Evolutionary conservation across 2,113 vertebrate species (phyloP), one percentile per base, ranked within the genome.

Genomic region (Chunga burmeisteri): DNA sequence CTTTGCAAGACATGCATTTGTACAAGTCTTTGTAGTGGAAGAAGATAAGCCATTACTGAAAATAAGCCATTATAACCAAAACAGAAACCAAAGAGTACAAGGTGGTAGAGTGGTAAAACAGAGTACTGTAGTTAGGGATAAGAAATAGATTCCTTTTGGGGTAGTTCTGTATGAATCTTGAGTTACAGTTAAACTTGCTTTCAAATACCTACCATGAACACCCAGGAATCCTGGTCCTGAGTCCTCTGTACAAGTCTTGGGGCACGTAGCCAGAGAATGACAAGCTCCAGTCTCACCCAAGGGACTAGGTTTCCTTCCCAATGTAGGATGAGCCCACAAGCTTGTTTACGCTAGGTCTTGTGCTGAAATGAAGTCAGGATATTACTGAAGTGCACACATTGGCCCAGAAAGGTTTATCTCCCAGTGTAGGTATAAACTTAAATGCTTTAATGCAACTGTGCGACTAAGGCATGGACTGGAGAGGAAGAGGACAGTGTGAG

Each of bases 251-350:
- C 20, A 19, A 52, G 13, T 63, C 38, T 81, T 3, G 5, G 29
- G 29, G 6, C 23, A 17, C 1, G 5, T 19, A 44, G 55, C 34
- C 14, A 22, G 63, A 49, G 77, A 59, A 44, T 9, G 52, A 16
- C 26, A 29, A 61, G 10, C 21, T 77, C 30, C 56, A 44, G 32
- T 25, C 36, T 66, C 0, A 2, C 23, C 15, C 21, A 13, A 26
- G 22, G 10, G 6, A 30, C 2, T 29, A 16, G 5, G 11, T 71
- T 83, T 85, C 30, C 34, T 12, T 79, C 23, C 61, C 16, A 14
- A 0, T 0, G 6, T 1, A 59, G 53, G 10, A 36, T 27, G 58
- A 90, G 36, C 19, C 36, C 49, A 32, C 23, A 38, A 36, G 13
- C 16, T 91, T 75, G 4, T 66, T 73, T 68, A 20, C 19, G 7